A percentile compares a stretch with the other conserved stretches of the same genome.
phyloP scores from a whole-genome alignment of 2,797 vertebrate genomes.

The Luscinia megarhynchos region DNA sequence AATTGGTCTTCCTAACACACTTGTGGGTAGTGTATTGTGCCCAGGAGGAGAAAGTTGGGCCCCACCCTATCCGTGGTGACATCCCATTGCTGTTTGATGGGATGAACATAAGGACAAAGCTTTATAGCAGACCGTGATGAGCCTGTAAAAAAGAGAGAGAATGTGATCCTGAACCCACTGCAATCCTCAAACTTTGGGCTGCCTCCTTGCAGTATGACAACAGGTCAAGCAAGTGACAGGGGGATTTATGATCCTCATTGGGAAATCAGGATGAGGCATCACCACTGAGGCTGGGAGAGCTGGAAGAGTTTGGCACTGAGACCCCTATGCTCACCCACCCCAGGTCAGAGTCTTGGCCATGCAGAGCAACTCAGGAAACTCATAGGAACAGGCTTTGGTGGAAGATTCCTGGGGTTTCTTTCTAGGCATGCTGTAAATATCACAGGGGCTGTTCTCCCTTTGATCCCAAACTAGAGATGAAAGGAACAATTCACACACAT shows the following conservation, averaged over 20 bases:
- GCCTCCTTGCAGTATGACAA: neutral
- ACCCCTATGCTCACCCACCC: neutral
- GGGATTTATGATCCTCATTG: neutral
- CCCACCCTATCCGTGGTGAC: fast-evolving
- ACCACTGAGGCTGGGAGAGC: neutral
- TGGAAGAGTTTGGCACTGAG: neutral
- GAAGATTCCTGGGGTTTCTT: neutral
- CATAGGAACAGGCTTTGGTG: neutral
- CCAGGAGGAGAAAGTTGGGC: neutral
- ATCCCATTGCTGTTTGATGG: neutral
- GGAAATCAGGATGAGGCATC: neutral
- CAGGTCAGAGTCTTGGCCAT: neutral
- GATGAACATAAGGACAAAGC: neutral
- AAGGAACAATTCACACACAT: neutral
- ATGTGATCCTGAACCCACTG: neutral
- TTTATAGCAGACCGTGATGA: fast-evolving
- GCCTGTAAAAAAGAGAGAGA: neutral
- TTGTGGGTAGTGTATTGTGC: neutral
- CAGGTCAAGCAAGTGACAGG: neutral
- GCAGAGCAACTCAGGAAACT: neutral
- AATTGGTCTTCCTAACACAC: neutral
- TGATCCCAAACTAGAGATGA: slow-evolving; percentile 31
- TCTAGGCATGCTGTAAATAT: slow-evolving; percentile 13
- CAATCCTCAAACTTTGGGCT: neutral
- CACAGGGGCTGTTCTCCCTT: neutral